Evolutionary conservation across 2,797 vertebrate species (phyloP).

Genomic region (Oryzias sinensis): DNA sequence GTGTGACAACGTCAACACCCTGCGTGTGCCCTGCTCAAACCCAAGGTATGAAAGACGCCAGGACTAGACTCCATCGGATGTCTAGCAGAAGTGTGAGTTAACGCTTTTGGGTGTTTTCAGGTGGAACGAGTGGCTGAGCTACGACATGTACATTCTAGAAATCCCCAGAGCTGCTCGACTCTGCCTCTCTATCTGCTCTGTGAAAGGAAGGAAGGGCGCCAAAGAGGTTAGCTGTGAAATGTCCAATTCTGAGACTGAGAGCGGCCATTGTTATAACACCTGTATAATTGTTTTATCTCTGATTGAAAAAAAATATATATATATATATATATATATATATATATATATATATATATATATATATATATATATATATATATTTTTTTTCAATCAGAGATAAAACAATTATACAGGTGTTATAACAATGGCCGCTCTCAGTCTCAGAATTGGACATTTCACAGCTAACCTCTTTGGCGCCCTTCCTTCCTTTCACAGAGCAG

Average conservation of each 20-base stretch:
- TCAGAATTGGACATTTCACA: slow-evolving; percentile 1
- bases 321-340: no score
- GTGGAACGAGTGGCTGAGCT: slow-evolving; percentile 97
- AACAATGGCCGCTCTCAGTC: no score
- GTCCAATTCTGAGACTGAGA: not conserved
- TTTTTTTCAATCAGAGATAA: no score
- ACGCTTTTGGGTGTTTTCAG: slow-evolving; percentile 62
- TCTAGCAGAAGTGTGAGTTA: not conserved
- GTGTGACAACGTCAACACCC: slow-evolving; percentile 98
- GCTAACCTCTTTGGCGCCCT: slow-evolving; percentile 95
- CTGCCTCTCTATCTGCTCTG: slow-evolving; percentile 97
- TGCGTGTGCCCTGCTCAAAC: slow-evolving; percentile 96
- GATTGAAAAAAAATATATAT: no score
- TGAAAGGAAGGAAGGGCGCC: slow-evolving; percentile 95
- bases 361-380: no score
- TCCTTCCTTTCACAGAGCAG: slow-evolving; percentile 96
- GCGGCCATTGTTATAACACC: no score
- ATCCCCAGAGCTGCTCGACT: slow-evolving; percentile 94
- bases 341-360: no score
- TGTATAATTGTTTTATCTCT: no score
- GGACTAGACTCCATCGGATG: not conserved
- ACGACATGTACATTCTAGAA: slow-evolving; percentile 97
- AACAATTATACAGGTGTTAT: no score
- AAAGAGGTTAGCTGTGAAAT: slow-evolving; percentile 86
- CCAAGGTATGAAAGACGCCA: slow-evolving; percentile 82